These are phyloP conservation scores for Neoniphon sammara DNA, from an alignment of 2,797 vertebrate species.

Conservation along the genomic window DNA sequence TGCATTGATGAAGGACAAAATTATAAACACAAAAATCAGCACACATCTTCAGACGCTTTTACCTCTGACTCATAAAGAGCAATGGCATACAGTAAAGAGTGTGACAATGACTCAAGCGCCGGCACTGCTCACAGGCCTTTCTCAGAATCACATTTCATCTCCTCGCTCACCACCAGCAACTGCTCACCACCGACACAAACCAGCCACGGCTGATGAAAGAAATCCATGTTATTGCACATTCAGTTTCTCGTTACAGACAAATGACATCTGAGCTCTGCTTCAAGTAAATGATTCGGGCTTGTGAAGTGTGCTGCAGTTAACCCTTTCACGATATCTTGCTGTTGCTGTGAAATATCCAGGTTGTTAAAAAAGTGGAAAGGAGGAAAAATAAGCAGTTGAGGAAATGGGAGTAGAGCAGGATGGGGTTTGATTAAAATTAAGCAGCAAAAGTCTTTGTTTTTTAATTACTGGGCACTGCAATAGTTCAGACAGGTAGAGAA, in stretches of 20 bases:
- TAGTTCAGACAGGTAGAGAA: too few species aligned
- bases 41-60: slow-evolving; percentile 66
- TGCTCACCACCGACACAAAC: slow-evolving; percentile 59
- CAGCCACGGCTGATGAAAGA: slow-evolving; percentile 50
- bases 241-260: slow-evolving; percentile 46
- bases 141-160: slow-evolving; percentile 73
- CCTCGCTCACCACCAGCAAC: slow-evolving; percentile 58
- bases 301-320: slow-evolving; percentile 21
- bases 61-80: slow-evolving; percentile 74
- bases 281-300: slow-evolving; percentile 35
- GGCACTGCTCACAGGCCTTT: slow-evolving; percentile 75
- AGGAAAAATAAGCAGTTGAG: slow-evolving; percentile 27
- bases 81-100: slow-evolving; percentile 75
- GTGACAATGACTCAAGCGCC: slow-evolving; percentile 80
- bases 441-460: slow-evolving; percentile 32
- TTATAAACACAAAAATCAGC: slow-evolving; percentile 59
- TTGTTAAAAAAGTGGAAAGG: slow-evolving; percentile 23
- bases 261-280: slow-evolving; percentile 50
- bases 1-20: slow-evolving; percentile 50
- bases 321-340: slow-evolving; percentile 2
- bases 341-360: slow-evolving; percentile 21
- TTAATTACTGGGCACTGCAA: neutral
- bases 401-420: neutral
- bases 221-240: slow-evolving; percentile 31
- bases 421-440: neutral